Conservation (phyloP, 2,888 invertebrate species). For the Agrotis clavis region DNA sequence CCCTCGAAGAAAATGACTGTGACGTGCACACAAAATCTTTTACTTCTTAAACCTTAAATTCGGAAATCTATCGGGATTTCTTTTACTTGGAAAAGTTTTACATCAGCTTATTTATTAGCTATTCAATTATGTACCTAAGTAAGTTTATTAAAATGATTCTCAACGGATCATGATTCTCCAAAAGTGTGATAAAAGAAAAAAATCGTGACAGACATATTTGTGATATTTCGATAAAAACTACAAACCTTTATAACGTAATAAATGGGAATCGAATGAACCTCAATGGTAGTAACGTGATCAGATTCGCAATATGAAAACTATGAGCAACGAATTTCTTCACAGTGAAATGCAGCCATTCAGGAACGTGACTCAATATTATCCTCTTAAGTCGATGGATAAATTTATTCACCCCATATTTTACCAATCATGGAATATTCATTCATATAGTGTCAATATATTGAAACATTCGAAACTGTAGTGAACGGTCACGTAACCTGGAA, state of each 20-base stretch:
- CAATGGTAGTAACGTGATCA: conserved; percentile 79
- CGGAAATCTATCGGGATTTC: conserved; percentile 36
- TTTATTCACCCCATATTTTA: conserved; percentile 57
- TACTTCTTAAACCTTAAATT: conserved; percentile 69
- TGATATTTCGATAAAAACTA: conserved; percentile 68
- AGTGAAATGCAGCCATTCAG: conserved; percentile 64
- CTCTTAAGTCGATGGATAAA: conserved; percentile 61
- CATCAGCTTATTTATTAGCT: conserved; percentile 27
- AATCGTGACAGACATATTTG: conserved; percentile 18
- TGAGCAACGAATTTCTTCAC: conserved; percentile 68
- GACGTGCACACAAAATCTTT: conserved; percentile 84
- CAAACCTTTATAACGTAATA: conserved; percentile 77
- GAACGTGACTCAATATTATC: conserved; percentile 63
- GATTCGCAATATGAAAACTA: conserved; percentile 74
- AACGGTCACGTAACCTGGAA: conserved; percentile 1
- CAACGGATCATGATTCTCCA: neutral
- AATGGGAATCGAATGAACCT: conserved; percentile 79
- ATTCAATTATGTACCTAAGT: conserved; percentile 1
- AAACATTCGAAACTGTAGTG: conserved; percentile 26
- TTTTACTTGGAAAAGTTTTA: conserved; percentile 40
- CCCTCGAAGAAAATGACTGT: conserved; percentile 86
- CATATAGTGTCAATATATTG: conserved; percentile 15
- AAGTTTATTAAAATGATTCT: neutral
- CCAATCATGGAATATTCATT: conserved; percentile 29
- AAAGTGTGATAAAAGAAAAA: conserved; percentile 1